phyloP scores from a whole-genome alignment of 1,140 invertebrate species.

The Sarcophaga bullata region DNA sequence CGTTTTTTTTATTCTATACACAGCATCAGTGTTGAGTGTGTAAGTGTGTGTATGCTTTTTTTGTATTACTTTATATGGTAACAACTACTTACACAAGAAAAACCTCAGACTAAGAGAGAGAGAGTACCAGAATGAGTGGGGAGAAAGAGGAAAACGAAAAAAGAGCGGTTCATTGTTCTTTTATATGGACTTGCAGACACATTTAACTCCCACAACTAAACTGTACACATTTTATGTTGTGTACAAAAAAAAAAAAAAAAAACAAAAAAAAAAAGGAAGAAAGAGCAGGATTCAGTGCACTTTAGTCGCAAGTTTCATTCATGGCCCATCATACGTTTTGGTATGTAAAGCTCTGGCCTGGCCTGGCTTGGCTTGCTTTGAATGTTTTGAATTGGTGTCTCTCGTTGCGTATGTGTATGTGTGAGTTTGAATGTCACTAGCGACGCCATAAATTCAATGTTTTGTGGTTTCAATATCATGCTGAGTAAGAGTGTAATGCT shows the following conservation, averaged over 20 bases:
- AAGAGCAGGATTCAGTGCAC: too few relatives aligned
- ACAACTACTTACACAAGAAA: too few relatives aligned
- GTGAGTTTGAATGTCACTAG: slow-evolving; percentile 34
- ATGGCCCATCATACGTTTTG: background rate
- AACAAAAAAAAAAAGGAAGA: too few relatives aligned
- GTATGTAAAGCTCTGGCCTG: background rate
- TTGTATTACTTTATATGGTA: too few relatives aligned
- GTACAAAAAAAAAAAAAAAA: too few relatives aligned
- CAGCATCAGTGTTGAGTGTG: too few relatives aligned
- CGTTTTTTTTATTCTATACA: background rate
- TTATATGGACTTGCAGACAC: slow-evolving; percentile 17
- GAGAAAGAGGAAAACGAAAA: background rate
- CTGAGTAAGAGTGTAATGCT: slow-evolving; percentile 7
- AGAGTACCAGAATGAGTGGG: too few relatives aligned
- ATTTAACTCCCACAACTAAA: background rate
- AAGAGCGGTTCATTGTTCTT: slow-evolving; percentile 11
- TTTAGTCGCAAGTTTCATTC: background rate
- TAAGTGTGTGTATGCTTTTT: too few relatives aligned
- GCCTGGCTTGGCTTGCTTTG: background rate
- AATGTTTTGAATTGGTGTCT: background rate
- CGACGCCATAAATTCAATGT: slow-evolving; percentile 40
- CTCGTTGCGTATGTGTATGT: slow-evolving; percentile 16
- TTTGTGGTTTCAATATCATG: slow-evolving; percentile 38
- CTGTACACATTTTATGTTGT: background rate
- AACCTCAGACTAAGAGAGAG: too few relatives aligned